Base-by-base conservation (phyloP, 2,113 vertebrate genomes). In the Eudyptes chrysolophus region DNA sequence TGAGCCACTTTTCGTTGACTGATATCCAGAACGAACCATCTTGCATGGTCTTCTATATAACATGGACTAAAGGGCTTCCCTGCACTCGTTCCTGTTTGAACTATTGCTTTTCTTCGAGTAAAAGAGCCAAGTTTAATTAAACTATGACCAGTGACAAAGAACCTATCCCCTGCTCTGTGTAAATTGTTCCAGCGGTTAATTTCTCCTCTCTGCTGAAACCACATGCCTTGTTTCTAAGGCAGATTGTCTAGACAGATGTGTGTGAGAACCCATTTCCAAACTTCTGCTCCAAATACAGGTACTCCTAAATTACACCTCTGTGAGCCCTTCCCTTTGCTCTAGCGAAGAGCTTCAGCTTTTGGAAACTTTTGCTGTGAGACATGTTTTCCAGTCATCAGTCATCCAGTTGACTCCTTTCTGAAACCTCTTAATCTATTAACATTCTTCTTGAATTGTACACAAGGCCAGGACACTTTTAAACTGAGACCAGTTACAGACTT, bases 121-220 rank as follows among this genome's bases (percentile, higher is more conserved):
- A 94, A 93, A 16, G 29, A 68, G 48, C 8, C 65, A 82, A 72
- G 26, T 68, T 77, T 92, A 93, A 93, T 93, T 95, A 79, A 90
- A 79, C 81, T 71, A 21, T n/a, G 22, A 21, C 8, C 19, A 22
- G 38, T 76, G 65, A 89, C 36, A 27, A 94, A 72, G 69, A 69
- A 87, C 64, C 51, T 87, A 36, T n/a, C 15, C 77, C 60, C 61
- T 12, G 8, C 30, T 93, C 64, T 27, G 2, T 54, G 22, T 66
- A 84, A 82, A 89, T 72, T 76, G 15, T 75, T 87, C 42, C 46
- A 78, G 55, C 46, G 75, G 60, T 72, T 93, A 86, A 65, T 90
- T 97, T 93, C 26, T 61, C 17, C 34, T 87, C 68, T 84, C 55
- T 79, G 29, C 34, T 93, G 77, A 87, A 94, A 84, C 57, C 38